Evolutionary conservation across 2,113 vertebrate genomes (phyloP).

Genomic region (Neotoma lepida): DNA sequence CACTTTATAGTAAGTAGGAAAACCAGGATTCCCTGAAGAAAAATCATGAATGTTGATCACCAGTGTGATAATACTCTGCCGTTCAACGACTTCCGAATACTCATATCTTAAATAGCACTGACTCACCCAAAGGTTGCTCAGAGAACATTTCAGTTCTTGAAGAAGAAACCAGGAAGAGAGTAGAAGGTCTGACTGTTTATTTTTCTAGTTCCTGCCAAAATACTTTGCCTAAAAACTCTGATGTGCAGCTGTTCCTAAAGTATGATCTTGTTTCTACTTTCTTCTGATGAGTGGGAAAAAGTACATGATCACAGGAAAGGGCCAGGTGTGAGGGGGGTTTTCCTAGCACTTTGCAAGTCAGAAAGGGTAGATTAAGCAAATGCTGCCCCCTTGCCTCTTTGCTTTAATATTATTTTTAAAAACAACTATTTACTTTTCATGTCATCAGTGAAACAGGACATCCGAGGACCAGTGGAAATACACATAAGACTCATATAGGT

Average conservation of each 20-base stretch:
- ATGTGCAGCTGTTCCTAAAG: conserved; percentile 64
- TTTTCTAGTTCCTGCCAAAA: conserved; percentile 67
- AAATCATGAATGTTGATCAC: not conserved
- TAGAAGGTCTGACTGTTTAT: conserved; percentile 59
- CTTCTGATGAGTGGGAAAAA: conserved; percentile 43
- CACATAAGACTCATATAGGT: conserved; percentile 62
- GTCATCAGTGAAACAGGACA: conserved; percentile 69
- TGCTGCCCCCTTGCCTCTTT: not conserved
- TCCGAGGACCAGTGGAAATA: conserved; percentile 68
- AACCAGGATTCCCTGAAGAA: not conserved
- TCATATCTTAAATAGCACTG: not conserved
- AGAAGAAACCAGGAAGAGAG: conserved; percentile 54
- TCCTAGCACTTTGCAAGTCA: conserved; percentile 62
- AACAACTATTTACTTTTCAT: conserved; percentile 65
- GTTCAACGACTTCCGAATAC: not conserved
- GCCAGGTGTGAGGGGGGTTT: not conserved
- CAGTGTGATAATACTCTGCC: not conserved
- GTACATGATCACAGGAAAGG: conserved; percentile 37
- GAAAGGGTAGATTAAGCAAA: conserved; percentile 63
- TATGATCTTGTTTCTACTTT: conserved; percentile 26
- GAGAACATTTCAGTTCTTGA: conserved; percentile 31
- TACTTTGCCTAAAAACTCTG: conserved; percentile 60
- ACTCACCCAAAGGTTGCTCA: not conserved
- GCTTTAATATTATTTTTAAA: conserved; percentile 57
- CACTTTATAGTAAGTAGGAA: not conserved